These are phyloP conservation scores for Panzeria rudis DNA, from an alignment of 2,888 invertebrate genomes.

Conservation along the genomic window DNA sequence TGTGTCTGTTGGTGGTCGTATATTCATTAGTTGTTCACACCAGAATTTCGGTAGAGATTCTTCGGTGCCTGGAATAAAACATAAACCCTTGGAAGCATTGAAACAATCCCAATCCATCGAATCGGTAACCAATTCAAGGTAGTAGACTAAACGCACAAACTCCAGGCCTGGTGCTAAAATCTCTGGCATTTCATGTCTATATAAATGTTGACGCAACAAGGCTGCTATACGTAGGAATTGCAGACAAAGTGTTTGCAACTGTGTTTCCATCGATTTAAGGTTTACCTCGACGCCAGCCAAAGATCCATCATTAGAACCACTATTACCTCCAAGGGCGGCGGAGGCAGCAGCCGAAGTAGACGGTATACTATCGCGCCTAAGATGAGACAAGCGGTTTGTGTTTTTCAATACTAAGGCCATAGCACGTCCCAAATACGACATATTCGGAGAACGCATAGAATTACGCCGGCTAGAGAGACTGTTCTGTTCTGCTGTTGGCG, in stretches of 20 bases:
- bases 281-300: conserved; percentile 77
- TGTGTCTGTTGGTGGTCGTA: conserved; percentile 82
- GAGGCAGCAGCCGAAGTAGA: conserved; percentile 76
- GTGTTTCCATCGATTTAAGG: conserved; percentile 83
- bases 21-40: conserved; percentile 88
- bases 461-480: conserved; percentile 72
- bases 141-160: conserved; percentile 91
- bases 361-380: conserved; percentile 81
- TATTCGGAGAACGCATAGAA: conserved; percentile 66
- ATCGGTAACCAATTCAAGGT: conserved; percentile 89
- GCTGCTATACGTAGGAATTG: conserved; percentile 94
- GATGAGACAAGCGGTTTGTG: conserved; percentile 80
- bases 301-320: conserved; percentile 26
- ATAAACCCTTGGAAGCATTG: conserved; percentile 87
- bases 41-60: conserved; percentile 86
- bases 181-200: conserved; percentile 90
- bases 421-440: conserved; percentile 80
- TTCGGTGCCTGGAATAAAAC: conserved; percentile 85
- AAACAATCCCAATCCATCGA: conserved; percentile 87
- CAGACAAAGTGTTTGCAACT: conserved; percentile 91
- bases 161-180: conserved; percentile 88
- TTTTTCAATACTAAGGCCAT: conserved; percentile 82
- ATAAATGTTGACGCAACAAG: conserved; percentile 92
- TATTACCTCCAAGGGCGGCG: conserved; percentile 55
- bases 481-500: conserved; percentile 64